These are phyloP conservation scores for Drosophila acutilabella DNA, from an alignment of 2,888 invertebrate species.

Conservation along the genomic window DNA sequence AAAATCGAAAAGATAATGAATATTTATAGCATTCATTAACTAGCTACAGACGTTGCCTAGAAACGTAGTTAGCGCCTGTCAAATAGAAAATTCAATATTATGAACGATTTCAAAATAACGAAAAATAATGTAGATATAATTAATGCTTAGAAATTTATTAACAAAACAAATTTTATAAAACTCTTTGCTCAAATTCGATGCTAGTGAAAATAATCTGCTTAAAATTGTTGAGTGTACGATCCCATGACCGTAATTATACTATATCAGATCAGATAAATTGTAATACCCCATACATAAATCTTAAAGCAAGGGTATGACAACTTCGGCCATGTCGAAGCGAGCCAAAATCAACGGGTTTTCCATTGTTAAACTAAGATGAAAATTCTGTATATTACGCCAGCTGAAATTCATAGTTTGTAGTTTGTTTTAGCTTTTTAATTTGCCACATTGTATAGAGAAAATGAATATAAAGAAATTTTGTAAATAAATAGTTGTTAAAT, in stretches of 20 bases:
- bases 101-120: slow-evolving; percentile 17
- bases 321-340: slow-evolving; percentile 12
- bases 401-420: slow-evolving; percentile 60
- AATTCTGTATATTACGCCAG: slow-evolving; percentile 45
- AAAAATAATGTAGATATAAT: slow-evolving; percentile 46
- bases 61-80: slow-evolving; percentile 65
- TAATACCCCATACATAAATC: background rate
- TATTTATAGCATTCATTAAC: slow-evolving; percentile 54
- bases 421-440: slow-evolving; percentile 60
- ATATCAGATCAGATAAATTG: slow-evolving; percentile 1
- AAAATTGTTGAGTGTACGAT: background rate
- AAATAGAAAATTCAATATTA: slow-evolving; percentile 35
- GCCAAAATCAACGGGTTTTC: slow-evolving; percentile 2
- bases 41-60: slow-evolving; percentile 40
- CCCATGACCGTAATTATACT: slow-evolving; percentile 5
- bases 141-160: slow-evolving; percentile 36
- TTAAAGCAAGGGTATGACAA: slow-evolving; percentile 5
- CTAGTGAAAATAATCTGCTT: slow-evolving; percentile 30
- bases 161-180: slow-evolving; percentile 36
- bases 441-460: slow-evolving; percentile 53
- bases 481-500: slow-evolving; percentile 65
- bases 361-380: slow-evolving; percentile 12
- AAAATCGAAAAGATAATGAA: slow-evolving; percentile 10
- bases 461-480: slow-evolving; percentile 30
- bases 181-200: slow-evolving; percentile 45